Percentiles rank a stretch among this genome's conserved stretches.
Conservation (phyloP, 1,140 invertebrate genomes). For the Callitettix versicolor region DNA sequence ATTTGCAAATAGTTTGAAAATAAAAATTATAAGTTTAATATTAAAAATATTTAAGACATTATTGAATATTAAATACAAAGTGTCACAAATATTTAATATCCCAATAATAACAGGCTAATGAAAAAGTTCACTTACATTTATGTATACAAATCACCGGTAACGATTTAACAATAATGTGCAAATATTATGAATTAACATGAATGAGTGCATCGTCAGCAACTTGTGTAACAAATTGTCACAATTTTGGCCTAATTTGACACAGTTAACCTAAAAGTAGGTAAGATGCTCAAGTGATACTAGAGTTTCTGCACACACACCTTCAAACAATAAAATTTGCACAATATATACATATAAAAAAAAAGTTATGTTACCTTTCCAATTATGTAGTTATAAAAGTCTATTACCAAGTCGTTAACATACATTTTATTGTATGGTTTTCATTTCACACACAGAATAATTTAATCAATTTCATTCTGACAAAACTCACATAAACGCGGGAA, state of each 20-base stretch:
- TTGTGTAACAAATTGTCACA: not conserved
- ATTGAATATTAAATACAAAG: too few relatives aligned
- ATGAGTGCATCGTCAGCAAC: slow-evolving; percentile 1
- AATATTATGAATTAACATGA: not conserved
- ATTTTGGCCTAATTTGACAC: slow-evolving; percentile 6
- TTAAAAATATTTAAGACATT: too few relatives aligned
- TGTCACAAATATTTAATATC: too few relatives aligned
- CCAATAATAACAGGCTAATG: too few relatives aligned
- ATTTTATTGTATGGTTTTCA: slow-evolving; percentile 34
- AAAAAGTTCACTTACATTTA: too few relatives aligned
- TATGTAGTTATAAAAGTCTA: slow-evolving; percentile 73
- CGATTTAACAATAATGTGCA: slow-evolving; percentile 26
- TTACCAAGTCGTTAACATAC: slow-evolving; percentile 62
- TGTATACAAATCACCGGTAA: slow-evolving; percentile 26
- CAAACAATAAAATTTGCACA: slow-evolving; percentile 11
- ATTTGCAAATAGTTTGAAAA: too few relatives aligned
- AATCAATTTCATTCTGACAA: too few relatives aligned
- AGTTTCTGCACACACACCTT: not conserved
- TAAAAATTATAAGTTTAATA: too few relatives aligned
- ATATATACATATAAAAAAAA: not conserved
- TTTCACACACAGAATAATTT: too few relatives aligned
- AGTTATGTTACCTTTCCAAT: slow-evolving; percentile 48
- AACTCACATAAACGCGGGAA: too few relatives aligned
- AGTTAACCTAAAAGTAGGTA: slow-evolving; percentile 6
- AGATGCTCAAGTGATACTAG: not conserved